Evolutionary conservation across 2,113 vertebrate species (phyloP).

Genomic region (Glaucomys volans): DNA sequence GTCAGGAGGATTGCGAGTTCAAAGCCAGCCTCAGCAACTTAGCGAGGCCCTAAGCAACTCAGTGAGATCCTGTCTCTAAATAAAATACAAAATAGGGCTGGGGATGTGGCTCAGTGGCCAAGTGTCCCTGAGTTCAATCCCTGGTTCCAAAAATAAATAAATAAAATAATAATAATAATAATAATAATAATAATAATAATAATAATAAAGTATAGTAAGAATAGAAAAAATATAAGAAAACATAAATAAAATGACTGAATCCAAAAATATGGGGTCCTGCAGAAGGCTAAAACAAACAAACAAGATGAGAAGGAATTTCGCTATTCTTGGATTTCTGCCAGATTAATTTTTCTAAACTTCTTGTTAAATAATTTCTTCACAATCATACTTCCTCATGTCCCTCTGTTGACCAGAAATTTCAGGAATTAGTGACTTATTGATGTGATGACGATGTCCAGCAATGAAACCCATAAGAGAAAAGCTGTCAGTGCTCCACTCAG

Average conservation of each 20-base stretch:
- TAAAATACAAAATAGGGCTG: too few relatives aligned
- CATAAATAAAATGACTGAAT: background rate
- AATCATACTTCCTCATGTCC: background rate
- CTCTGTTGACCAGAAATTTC: background rate
- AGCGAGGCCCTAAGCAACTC: too few relatives aligned
- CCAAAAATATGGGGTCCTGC: background rate
- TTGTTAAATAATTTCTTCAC: background rate
- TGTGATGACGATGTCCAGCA: background rate
- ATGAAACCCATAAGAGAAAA: background rate
- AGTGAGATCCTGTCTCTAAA: too few relatives aligned
- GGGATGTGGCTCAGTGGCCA: too few relatives aligned
- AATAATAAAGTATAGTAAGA: background rate
- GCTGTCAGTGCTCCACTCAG: too few relatives aligned
- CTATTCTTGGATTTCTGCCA: background rate
- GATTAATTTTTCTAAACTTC: background rate
- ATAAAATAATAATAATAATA: too few relatives aligned
- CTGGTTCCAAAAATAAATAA: too few relatives aligned
- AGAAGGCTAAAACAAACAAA: background rate
- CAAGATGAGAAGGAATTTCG: background rate
- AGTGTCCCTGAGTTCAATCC: too few relatives aligned
- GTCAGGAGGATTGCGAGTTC: too few relatives aligned
- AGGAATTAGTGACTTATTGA: background rate
- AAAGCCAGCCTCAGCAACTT: too few relatives aligned
- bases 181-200: too few relatives aligned
- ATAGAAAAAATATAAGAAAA: background rate